Evolutionary conservation across 1,140 invertebrate species (phyloP).

Genomic region (Cydia splendana): DNA sequence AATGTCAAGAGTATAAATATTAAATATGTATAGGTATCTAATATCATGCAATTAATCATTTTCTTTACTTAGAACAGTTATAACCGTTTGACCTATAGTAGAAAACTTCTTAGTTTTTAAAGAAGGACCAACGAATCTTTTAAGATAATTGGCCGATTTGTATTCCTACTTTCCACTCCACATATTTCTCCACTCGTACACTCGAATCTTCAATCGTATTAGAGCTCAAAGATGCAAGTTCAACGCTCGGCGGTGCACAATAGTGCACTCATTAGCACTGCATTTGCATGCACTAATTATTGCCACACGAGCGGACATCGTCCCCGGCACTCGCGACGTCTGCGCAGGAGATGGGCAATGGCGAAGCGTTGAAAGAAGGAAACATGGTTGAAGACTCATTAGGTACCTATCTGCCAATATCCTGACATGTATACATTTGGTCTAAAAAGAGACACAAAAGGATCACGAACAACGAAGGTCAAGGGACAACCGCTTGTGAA

Average conservation of each 20-base stretch:
- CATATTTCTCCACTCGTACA: background rate
- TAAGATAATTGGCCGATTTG: background rate
- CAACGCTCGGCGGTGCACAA: slow-evolving; percentile 29
- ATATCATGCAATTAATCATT: too few relatives aligned
- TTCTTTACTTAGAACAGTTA: too few relatives aligned
- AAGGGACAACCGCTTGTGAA: too few relatives aligned
- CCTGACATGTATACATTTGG: background rate
- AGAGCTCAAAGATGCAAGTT: slow-evolving; percentile 27
- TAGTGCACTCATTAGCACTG: slow-evolving; percentile 37
- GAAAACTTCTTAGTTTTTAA: background rate
- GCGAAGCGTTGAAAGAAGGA: background rate
- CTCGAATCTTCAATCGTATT: slow-evolving; percentile 24
- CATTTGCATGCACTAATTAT: slow-evolving; percentile 41
- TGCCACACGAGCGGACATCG: slow-evolving; percentile 51
- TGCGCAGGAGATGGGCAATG: background rate
- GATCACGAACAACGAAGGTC: too few relatives aligned
- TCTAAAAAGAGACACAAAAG: too few relatives aligned
- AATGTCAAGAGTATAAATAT: too few relatives aligned
- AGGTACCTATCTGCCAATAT: background rate
- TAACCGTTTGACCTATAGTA: too few relatives aligned
- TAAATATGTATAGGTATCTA: too few relatives aligned
- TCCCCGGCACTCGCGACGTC: slow-evolving; percentile 24
- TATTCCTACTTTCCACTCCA: background rate
- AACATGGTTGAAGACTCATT: background rate
- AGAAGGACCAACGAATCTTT: background rate